Evolutionary conservation across 2,888 invertebrate species (phyloP), one percentile per base, ranked within the genome.

Genomic region (Thereva nobilitata): DNA sequence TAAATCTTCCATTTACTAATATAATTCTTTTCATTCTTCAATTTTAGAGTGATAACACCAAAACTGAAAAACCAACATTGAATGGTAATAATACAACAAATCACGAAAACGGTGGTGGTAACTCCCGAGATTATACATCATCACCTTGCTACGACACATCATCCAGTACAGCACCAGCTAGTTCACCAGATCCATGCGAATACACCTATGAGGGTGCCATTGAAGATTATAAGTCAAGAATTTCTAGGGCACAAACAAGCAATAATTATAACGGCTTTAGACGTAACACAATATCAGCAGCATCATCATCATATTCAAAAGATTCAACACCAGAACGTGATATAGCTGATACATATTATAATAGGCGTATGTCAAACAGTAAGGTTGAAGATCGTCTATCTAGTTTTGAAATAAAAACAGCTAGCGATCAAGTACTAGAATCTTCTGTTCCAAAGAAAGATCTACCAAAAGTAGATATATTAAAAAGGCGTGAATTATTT

Each of bases 141-240:
- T 80, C 79, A 42, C 78, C 80, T 76, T 86, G 86, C 79, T 88
- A 89, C 81, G 88, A 89, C 75, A 87, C 88, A 44, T 86, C 86
- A 72, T 87, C 86, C 71, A 88, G 86, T 73, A 87, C 87, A 65
- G 87, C 86, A 72, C 87, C 87, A 50, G 85, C 86, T 72, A 87
- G 86, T 76, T 87, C 89, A 52, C 87, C 88, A 1, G 88, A 89
- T 79, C 86, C 87, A 41, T 86, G 90, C 75, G 92, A 92, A 78
- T 93, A 92, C 79, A 92, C 92, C 0, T 93, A 92, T 78, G 93
- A 93, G 80, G 89, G 91, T 73, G 92, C 93, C 73, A 93, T 93
- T 73, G 90, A 93, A 76, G 90, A 91, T 73, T 93, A 93, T 80
- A 90, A 92, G 73, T 89, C 91, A 61, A 85, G 91, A 72, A 91